Base-by-base conservation (phyloP, 1,140 invertebrate species). In the Drosophila lacertosa region DNA sequence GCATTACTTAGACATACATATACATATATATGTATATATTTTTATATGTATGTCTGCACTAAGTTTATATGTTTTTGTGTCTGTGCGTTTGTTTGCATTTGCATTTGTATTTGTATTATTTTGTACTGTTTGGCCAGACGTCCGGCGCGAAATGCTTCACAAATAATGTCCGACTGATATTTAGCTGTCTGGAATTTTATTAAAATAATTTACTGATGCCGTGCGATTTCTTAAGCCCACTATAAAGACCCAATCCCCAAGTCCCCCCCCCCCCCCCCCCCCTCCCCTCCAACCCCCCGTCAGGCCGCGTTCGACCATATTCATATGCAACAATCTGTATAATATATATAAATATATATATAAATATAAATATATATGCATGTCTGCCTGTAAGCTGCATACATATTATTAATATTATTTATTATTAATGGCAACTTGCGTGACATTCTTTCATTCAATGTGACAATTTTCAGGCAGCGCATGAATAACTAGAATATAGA, bases 171-270 rank as follows among this genome's bases (percentile, higher is more conserved):
- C 33, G 51, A 48, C 47, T 57, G 54, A 76, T 77, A 67, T 63
- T 73, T 54, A 71, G 48, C 40, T 72, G 76, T 80, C 77, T 80
- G 77, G 77, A 54, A 80, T 79, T 75, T 71, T 37, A 79, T 75
- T 80, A 55, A 80, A 79, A 79, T 75, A 75, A 80, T 80, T 79
- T 55, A 75, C 53, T 69, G 59, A 78, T 77, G 69, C 33, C 55
- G 24, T 62, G 10, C 10, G 22, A 71, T 53, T 58, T 45, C 55
- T 37, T 45, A 15, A 40, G 45, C 32, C 35, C 6, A n/a, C n/a
- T 32, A 18, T 9, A 6, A 20, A 16, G 13, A 44, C 24, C 6
- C n/a, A n/a, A n/a, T n/a, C n/a, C n/a, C n/a, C n/a, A n/a, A n/a
- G n/a, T n/a, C 4, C 26, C 24, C 15, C 6, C 4, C 7, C 4